Evolutionary conservation across 2,113 vertebrate species (phyloP), one percentile per base, ranked within the genome.

Genomic region (Anoura caudifer): DNA sequence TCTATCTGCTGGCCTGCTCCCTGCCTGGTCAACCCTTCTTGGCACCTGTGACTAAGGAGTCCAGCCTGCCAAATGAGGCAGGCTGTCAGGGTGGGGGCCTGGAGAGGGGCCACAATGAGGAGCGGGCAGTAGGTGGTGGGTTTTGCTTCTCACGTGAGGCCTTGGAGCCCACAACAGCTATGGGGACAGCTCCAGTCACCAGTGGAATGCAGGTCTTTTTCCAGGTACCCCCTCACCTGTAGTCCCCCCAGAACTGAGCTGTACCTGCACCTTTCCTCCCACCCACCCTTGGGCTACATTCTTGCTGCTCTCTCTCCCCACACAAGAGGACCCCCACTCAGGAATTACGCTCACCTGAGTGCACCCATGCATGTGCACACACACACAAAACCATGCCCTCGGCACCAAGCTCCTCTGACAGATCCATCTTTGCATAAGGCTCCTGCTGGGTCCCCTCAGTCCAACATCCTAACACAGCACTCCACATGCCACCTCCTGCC

Each of bases 301-400:
- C 15, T 13, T 73, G 47, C 45, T 33, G 43, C 52, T 61, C 16
- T 61, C 13, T 76, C 33, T 56, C 75, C 20, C 56, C 19, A 47
- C 72, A 33, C 63, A 24, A 0, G 3, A 45, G 28, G 14, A 9
- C 83, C 33, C 0, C 2, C 59, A 45, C 54, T 31, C 65, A 26
- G 13, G 8, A 67, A 43, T 56, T 45, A 41, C 0, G 0, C 12
- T 16, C 31, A 61, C 11, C 10, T 24, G 41, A 91, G 73, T 0
- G 20, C 73, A 20, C 19, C 1, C 72, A 45, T 17, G 4, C 28
- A 22, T 11, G 2, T 0, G 1, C 19, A 52, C 7, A 15, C 36
- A 41, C 15, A 4, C 1, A 5, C 15, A 54, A 3, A 19, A 31
- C 22, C 41, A n/a, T 1, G 14, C 47, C n/a, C 1, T 0, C 4